phyloP scores from a whole-genome alignment of 1,140 invertebrate genomes.

The Onthophagus taurus region DNA sequence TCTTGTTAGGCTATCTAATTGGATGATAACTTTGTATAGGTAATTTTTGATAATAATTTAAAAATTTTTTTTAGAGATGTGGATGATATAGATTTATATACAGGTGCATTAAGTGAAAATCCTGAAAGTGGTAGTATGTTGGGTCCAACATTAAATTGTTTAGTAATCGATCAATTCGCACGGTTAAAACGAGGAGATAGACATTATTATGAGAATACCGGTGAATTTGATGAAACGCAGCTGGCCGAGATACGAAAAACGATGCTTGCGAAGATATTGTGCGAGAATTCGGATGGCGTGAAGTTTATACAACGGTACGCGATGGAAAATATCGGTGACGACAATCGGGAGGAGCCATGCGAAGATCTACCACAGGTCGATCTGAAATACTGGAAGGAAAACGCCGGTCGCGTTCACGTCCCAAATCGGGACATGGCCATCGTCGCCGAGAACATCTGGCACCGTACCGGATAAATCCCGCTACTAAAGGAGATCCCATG shows the following conservation, averaged over 20 bases:
- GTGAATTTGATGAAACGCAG: slow-evolving; percentile 71
- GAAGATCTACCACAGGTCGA: slow-evolving; percentile 45
- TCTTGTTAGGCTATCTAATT: too few relatives aligned
- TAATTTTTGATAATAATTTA: too few relatives aligned
- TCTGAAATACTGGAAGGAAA: slow-evolving; percentile 51
- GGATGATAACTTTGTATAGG: too few relatives aligned
- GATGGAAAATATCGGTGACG: slow-evolving; percentile 52
- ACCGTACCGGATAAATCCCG: neutral
- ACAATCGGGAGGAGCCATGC: slow-evolving; percentile 57
- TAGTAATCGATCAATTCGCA: slow-evolving; percentile 79
- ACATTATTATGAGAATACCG: slow-evolving; percentile 77
- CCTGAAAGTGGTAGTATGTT: slow-evolving; percentile 57
- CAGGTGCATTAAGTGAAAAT: slow-evolving; percentile 69
- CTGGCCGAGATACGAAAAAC: slow-evolving; percentile 75
- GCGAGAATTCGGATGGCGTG: slow-evolving; percentile 75
- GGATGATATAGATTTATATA: slow-evolving; percentile 81
- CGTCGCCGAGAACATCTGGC: slow-evolving; percentile 5
- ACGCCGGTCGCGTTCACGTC: slow-evolving; percentile 8
- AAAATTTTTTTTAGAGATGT: slow-evolving; percentile 45
- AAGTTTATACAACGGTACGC: slow-evolving; percentile 63
- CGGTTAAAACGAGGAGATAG: slow-evolving; percentile 70
- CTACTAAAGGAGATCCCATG: neutral
- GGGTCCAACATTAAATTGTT: slow-evolving; percentile 76
- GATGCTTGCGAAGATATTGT: slow-evolving; percentile 75
- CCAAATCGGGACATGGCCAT: slow-evolving; percentile 5